Evolutionary conservation across 2,888 invertebrate species (phyloP), one percentile per base, ranked within the genome.

Genomic region (Willowsia nigromaculata): DNA sequence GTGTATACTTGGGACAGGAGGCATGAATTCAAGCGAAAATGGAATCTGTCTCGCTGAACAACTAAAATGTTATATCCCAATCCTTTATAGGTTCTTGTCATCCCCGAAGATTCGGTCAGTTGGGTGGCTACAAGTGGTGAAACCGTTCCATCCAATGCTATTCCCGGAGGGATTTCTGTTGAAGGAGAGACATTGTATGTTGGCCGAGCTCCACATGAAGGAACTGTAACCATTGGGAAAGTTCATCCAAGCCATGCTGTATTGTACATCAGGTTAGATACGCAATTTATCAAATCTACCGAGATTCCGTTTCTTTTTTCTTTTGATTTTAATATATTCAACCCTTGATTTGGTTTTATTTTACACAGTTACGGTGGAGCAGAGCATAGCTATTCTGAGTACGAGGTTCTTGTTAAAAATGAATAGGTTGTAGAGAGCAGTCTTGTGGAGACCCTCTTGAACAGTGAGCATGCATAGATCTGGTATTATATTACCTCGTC

Each of bases 181-280:
- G 91, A 96, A 40, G 97, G 97, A 0, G 97, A 97, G 93, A 95
- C 97, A 0, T 95, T 97, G 1, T 97, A 95, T 94, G 94, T 97
- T 50, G 97, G 97, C 18, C 95, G 97, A 91, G 96, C 96, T 0
- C 94, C 95, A 53, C 97, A 97, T 93, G 97, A 97, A 92, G 97
- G 96, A 88, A 95, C 96, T 89, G 91, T 97, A 71, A 97, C 97
- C 30, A 95, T 96, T 33, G 97, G 97, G 93, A 97, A 98, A 94
- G 96, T 98, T 1, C 97, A 98, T 93, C 96, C 96, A 50, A 97
- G 97, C 9, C 97, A 97, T 93, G 96, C 95, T 33, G 96, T 96
- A 83, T 96, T 96, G 93, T 98, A 98, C 95, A 97, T 98, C 94
- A 89, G 88, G 84, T 88, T 43, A 3, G 43, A 43, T 11, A 43